A percentile compares a stretch with the other conserved stretches of the same genome.
Conservation (phyloP, 1,140 invertebrate species). For the Arion vulgaris region DNA sequence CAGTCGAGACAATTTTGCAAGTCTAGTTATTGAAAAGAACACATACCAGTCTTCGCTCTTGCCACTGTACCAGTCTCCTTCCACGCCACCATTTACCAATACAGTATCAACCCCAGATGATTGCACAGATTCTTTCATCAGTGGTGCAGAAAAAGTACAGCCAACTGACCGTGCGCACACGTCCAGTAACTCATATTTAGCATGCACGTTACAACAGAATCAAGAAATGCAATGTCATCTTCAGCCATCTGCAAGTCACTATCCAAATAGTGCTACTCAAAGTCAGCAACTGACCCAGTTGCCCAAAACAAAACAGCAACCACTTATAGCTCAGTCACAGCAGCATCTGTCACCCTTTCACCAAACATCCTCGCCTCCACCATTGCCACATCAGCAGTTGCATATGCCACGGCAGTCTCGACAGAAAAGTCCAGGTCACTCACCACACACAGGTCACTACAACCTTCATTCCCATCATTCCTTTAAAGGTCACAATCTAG, state of each 20-base stretch:
- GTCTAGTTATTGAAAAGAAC: background rate
- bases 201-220: background rate
- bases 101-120: background rate
- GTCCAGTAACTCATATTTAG: background rate
- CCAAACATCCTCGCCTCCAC: background rate
- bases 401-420: background rate
- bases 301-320: background rate
- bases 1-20: background rate
- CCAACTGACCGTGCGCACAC: background rate
- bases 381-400: background rate
- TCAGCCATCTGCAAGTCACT: background rate
- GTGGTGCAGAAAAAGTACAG: background rate
- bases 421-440: background rate
- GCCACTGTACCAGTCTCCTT: background rate
- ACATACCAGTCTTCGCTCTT: background rate
- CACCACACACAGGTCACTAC: background rate
- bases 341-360: conserved; percentile 6
- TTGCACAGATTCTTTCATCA: background rate
- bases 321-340: background rate
- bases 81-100: background rate
- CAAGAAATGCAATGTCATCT: background rate
- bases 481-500: background rate
- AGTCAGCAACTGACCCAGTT: background rate
- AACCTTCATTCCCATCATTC: background rate
- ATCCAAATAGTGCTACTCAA: background rate